phyloP scores from a whole-genome alignment of 2,113 vertebrate species.

The Gnathonemus longibarbis region DNA sequence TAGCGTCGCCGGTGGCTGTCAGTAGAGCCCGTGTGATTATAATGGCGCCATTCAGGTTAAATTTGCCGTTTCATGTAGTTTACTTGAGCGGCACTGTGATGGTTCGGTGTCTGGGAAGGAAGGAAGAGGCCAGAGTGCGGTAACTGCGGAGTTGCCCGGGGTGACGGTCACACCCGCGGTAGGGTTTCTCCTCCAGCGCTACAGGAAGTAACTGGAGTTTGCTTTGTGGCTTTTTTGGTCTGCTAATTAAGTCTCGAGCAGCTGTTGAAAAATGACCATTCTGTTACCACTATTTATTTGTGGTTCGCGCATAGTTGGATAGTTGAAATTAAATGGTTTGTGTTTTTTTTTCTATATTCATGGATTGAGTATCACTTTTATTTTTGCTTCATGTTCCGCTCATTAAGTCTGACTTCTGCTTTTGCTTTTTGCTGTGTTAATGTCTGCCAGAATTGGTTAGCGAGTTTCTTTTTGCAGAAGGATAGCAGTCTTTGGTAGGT shows the following conservation, averaged over 20 bases:
- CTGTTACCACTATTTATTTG: not conserved
- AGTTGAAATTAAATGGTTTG: not conserved
- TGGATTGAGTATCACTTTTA: not conserved
- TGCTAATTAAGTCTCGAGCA: not conserved
- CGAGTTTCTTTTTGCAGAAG: not conserved
- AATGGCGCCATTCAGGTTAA: not conserved
- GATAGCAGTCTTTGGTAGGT: not conserved
- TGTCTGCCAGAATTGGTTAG: not conserved
- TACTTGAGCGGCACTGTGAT: not conserved
- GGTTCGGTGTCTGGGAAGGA: not conserved
- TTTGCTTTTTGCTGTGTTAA: not conserved
- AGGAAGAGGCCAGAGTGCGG: not conserved
- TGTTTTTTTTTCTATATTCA: not conserved
- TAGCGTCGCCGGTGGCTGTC: not conserved
- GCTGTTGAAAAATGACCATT: not conserved
- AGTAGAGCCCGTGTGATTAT: not conserved
- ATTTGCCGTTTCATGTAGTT: not conserved
- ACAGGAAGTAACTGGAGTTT: conserved; percentile 9
- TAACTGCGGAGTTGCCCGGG: not conserved
- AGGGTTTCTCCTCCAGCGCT: not conserved
- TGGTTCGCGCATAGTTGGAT: not conserved
- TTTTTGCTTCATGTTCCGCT: not conserved
- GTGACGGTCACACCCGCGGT: not conserved
- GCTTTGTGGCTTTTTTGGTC: not conserved
- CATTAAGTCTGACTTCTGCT: not conserved